These are phyloP conservation scores for Drosophila helvetica DNA, from an alignment of 2,888 invertebrate genomes.

Conservation along the genomic window DNA sequence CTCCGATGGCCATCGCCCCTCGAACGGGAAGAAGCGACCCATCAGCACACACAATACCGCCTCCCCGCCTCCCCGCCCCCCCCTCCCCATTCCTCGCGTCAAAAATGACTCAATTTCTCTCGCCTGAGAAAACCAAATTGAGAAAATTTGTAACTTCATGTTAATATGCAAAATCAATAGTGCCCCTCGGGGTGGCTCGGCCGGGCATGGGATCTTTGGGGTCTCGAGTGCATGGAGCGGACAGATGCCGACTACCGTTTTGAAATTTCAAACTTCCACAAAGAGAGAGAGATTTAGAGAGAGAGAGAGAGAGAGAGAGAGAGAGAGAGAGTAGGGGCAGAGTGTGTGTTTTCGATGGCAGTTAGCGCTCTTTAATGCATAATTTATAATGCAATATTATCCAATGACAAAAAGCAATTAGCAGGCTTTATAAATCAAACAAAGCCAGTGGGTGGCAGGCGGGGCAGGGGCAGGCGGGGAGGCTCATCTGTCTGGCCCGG, in stretches of 20 bases:
- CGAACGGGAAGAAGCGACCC: slow-evolving; percentile 20
- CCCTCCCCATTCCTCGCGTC: background rate
- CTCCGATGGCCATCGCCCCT: background rate
- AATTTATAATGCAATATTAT: slow-evolving; percentile 37
- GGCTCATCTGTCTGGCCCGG: background rate
- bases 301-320: background rate
- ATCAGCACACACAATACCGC: slow-evolving; percentile 7
- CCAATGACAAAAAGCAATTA: slow-evolving; percentile 58
- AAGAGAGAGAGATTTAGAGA: background rate
- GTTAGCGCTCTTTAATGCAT: slow-evolving; percentile 29
- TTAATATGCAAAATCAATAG: slow-evolving; percentile 66
- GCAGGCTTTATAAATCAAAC: slow-evolving; percentile 53
- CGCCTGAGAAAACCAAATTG: slow-evolving; percentile 47
- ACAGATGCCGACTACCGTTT: slow-evolving; percentile 28
- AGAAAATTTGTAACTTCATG: slow-evolving; percentile 56
- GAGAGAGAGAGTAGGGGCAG: background rate
- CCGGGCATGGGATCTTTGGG: no score
- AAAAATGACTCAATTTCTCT: slow-evolving; percentile 61
- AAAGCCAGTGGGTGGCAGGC: slow-evolving; percentile 8
- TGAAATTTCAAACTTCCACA: slow-evolving; percentile 3
- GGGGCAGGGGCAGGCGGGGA: background rate
- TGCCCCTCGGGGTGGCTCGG: background rate
- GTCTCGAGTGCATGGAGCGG: background rate
- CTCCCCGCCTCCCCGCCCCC: no score
- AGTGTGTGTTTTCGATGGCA: background rate